Evolutionary conservation across 30 jellyfish, hydroid and myxozoan genomes (phyloP), one percentile per base, ranked within the genome.

Genomic region (Cassiopea xamachana): DNA sequence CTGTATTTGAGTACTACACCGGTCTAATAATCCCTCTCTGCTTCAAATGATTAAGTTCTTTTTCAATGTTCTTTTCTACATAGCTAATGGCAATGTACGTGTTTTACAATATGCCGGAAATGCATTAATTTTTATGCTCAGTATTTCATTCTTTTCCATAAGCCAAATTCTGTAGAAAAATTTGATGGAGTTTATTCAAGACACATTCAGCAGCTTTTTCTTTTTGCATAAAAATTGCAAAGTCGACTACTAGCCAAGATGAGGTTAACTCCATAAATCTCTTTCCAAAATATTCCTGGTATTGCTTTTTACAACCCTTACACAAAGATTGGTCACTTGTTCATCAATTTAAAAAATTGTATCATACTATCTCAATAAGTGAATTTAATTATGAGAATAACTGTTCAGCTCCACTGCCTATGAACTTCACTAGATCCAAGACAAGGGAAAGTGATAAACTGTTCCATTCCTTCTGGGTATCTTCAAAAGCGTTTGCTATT

Each of bases 161-260:
- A 74, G 16, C 83, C 83, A 8, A 46, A 19, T 15, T 74, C 83
- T 46, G 14, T 48, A 74, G 13, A 74, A 9, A 74, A 27, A 73
- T 62, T 76, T 85, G 85, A 46, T 83, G 50, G 91, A 83, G 67
- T 46, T 83, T 85, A 67, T 83, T 72, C 85, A 83, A 83, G 51
- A 83, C 75, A 74, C 71, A 61, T 60, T 69, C 77, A 83, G 69
- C 60, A 61, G 69, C 39, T 48, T 83, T 69, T 83, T 83, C 91
- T 46, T 69, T 64, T 18, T 86, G 84, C 45, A 83, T 48, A 60
- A 48, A 83, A 83, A 67, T 73, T 61, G 86, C 91, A 83, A 83
- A 83, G 67, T 83, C 91, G 91, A 85, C 87, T 85, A 87, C 87
- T 87, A 85, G 47, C 71, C 92, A 85, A 69, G 92, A 77, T 77